A percentile compares a stretch with the other conserved stretches of the same genome.
These are phyloP conservation scores for Anarsia innoxiella DNA, from an alignment of 2,888 invertebrate genomes.

Conservation along the genomic window DNA sequence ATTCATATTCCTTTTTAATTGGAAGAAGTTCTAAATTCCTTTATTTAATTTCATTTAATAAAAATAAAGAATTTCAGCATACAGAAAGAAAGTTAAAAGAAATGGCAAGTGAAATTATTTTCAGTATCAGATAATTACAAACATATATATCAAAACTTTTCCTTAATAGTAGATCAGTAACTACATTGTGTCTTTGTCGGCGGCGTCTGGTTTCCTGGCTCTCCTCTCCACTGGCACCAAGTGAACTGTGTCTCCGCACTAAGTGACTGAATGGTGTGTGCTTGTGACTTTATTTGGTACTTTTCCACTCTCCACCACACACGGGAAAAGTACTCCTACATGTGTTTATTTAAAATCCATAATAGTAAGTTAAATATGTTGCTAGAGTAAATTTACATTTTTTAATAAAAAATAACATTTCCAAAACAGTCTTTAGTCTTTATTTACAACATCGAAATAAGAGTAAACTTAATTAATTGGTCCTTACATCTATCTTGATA, in stretches of 20 bases:
- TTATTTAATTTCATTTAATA: too few relatives aligned
- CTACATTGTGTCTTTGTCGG: slow-evolving; percentile 92
- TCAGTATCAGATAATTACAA: too few relatives aligned
- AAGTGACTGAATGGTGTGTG: slow-evolving; percentile 26
- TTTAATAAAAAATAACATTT: slow-evolving; percentile 48
- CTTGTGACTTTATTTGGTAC: slow-evolving; percentile 17
- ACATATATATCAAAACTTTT: slow-evolving; percentile 12
- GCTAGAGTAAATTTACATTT: slow-evolving; percentile 47
- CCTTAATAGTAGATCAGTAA: slow-evolving; percentile 74
- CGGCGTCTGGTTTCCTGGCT: slow-evolving; percentile 92
- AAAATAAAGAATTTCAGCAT: too few relatives aligned
- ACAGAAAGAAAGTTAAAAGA: too few relatives aligned
- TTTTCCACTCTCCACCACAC: not conserved
- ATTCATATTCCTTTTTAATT: too few relatives aligned
- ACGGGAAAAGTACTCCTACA: not conserved
- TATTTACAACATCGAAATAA: slow-evolving; percentile 57
- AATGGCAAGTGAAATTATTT: too few relatives aligned
- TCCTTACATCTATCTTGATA: slow-evolving; percentile 27
- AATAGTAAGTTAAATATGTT: slow-evolving; percentile 24
- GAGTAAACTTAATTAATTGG: slow-evolving; percentile 37
- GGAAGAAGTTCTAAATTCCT: too few relatives aligned
- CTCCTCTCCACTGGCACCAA: slow-evolving; percentile 95
- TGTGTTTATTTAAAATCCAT: slow-evolving; percentile 12
- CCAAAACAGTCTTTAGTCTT: slow-evolving; percentile 51
- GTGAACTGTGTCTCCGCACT: slow-evolving; percentile 44